Evolutionary conservation across 2,888 invertebrate species (phyloP), one percentile per base, ranked within the genome.

Genomic region (Hetaerina titia): DNA sequence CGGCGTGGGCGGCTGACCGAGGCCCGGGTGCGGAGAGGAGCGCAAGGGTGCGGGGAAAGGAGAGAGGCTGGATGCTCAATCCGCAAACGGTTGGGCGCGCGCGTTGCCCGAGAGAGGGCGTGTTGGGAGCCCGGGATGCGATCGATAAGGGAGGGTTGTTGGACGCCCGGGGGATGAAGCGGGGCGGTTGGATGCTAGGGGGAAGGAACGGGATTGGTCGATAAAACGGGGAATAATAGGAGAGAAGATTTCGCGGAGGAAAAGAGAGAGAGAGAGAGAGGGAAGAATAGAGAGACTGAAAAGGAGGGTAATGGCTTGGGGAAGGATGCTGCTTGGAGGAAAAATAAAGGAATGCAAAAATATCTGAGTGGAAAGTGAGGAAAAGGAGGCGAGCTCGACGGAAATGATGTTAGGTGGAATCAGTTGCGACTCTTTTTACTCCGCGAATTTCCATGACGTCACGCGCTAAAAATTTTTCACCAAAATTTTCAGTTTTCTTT

Each of bases 71-170:
- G 90, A 81, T 81, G 25, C 81, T 81, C 81, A 81, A 81, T 81
- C 81, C 81, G 31, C 25, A 25, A 81, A 31, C 81, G 81, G 31
- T 81, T 81, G 81, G 81, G 22, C 81, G 81, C 31, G 69, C 31
- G 63, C 31, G 63, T 8, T 15, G 25, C 25, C 11, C 31, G 25
- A 2, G 17, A 63, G 90, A 90, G 90, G 60, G 17, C 13, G 58
- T 89, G 63, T n/a, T 25, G 60, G 90, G 7, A 60, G 60, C 8
- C n/a, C n/a, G 63, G 31, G 90, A 57, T 57, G 89, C 57, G 89
- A 89, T 81, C 81, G 89, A 56, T 56, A 58, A 89, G 89, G 58
- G 58, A 89, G 57, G 58, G 56, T 58, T 89, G 89, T n/a, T 22
- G 57, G 58, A 57, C 56, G 89, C n/a, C 58, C 56, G 57, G 57